Percentiles rank a stretch among this genome's conserved stretches.
These are phyloP conservation scores for Cataglyphis altisquamis DNA, from an alignment of 2,888 invertebrate species.

Conservation along the genomic window DNA sequence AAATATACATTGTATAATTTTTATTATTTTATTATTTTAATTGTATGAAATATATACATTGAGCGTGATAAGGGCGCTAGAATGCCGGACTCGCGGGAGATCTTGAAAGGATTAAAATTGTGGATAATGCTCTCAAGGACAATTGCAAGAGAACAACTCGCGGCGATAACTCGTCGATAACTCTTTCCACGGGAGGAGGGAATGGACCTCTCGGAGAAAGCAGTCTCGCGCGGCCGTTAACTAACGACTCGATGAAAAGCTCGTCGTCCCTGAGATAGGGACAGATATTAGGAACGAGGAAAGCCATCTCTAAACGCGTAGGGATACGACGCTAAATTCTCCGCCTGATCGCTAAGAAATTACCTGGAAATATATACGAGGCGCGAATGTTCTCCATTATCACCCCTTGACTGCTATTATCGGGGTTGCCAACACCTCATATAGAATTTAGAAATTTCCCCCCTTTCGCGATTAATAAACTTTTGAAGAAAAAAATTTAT, in stretches of 20 bases:
- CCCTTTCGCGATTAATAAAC: slow-evolving; percentile 12
- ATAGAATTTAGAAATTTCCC: slow-evolving; percentile 35
- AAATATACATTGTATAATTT: background rate
- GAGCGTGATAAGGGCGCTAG: background rate
- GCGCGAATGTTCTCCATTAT: slow-evolving; percentile 40
- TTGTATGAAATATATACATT: background rate
- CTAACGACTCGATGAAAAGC: slow-evolving; percentile 86
- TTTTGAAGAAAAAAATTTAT: background rate
- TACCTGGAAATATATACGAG: slow-evolving; percentile 80
- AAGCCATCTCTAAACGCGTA: slow-evolving; percentile 42
- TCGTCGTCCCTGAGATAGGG: slow-evolving; percentile 80
- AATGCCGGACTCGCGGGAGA: background rate
- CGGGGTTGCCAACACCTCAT: slow-evolving; percentile 20
- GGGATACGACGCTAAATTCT: slow-evolving; percentile 73
- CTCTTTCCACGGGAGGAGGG: slow-evolving; percentile 6
- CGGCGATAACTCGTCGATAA: slow-evolving; percentile 53
- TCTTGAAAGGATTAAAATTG: slow-evolving; percentile 43
- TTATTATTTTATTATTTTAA: background rate
- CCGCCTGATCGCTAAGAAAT: slow-evolving; percentile 84
- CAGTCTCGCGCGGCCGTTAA: slow-evolving; percentile 73
- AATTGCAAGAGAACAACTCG: slow-evolving; percentile 31
- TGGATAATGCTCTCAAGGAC: slow-evolving; percentile 19
- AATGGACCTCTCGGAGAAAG: slow-evolving; percentile 26
- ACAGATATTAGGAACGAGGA: slow-evolving; percentile 74
- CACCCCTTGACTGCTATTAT: slow-evolving; percentile 25